Base-by-base conservation (phyloP, 2,888 invertebrate genomes). In the Hirtodrosophila trivittata region DNA sequence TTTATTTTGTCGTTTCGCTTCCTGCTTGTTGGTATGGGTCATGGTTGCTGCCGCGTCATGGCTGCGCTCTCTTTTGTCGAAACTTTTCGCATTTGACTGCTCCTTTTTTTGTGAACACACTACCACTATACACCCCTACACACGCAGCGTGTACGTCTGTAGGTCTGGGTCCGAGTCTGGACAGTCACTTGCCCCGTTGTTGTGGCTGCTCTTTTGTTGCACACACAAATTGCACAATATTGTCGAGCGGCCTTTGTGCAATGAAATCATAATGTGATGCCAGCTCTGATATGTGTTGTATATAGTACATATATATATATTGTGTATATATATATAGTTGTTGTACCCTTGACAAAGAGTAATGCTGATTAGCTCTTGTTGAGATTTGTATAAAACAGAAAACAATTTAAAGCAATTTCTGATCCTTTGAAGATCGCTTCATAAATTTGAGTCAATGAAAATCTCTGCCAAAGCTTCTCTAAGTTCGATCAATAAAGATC, bases 1-100 rank as follows among this genome's bases (percentile, higher is more conserved):
- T 74, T 72, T 63, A 55, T 57, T 66, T 66, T 50, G 55, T 47
- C 55, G 63, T 59, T 69, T 69, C 70, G 66, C 57, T 74, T 75
- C 73, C 71, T 80, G 69, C 69, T 86, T 81, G 81, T 88, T 88
- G 88, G 88, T 88, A 88, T 88, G 88, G 88, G 88, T 88, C 88
- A 88, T 89, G 88, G 88, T 89, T 80, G 66, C 43, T 56, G 75
- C 42, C 75, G 83, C 72, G 57, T 68, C 68, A 68, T 56, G 67
- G 57, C 58, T 54, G 47, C 70, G 50, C 39, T 9, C 26, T 28
- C 51, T 49, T 43, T 69, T 60, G 41, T 49, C 52, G 1, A 35
- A 45, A 46, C 7, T 51, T 63, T 60, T 35, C n/a, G 38, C 33
- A 45, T 62, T 51, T 18, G 76, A 78, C 55, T 86, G 80, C 65